Conservation (phyloP, 2,797 vertebrate species). For the Chaenodraco wilsoni region DNA sequence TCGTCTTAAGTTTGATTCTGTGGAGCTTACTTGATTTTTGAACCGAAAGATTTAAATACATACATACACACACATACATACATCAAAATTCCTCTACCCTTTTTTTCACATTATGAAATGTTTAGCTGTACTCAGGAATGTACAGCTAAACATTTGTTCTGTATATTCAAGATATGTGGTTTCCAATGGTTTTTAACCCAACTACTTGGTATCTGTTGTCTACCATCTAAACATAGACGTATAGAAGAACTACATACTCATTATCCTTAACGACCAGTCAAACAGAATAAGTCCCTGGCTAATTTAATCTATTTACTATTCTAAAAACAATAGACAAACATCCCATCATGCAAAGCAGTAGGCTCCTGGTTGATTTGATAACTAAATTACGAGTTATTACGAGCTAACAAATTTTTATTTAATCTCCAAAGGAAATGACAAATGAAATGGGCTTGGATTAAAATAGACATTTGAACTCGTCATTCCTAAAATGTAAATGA, state of each 20-base stretch:
- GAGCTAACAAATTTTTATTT: not conserved
- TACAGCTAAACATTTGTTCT: not conserved
- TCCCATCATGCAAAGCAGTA: not conserved
- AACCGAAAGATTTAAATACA: conserved; percentile 3
- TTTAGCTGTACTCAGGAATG: not conserved
- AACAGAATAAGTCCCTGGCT: not conserved
- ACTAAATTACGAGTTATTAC: conserved; percentile 12
- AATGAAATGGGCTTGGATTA: conserved; percentile 1
- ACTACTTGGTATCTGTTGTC: not conserved
- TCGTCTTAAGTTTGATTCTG: conserved; percentile 30
- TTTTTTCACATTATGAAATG: not conserved
- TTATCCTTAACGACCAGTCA: not conserved
- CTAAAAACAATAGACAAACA: not conserved
- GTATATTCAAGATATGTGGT: not conserved
- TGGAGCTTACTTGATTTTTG: conserved; percentile 17
- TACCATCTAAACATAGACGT: not conserved
- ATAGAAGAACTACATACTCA: not conserved
- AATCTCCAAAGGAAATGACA: conserved; percentile 1
- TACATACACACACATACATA: not conserved
- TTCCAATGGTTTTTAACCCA: not conserved
- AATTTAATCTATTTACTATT: not conserved
- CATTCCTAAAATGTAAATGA: not conserved
- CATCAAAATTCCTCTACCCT: not conserved
- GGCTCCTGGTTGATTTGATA: not conserved
- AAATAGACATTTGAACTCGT: conserved; percentile 5